These are phyloP conservation scores for Pseudomyrmex pallidus DNA, from an alignment of 1,140 invertebrate species.

Conservation along the genomic window DNA sequence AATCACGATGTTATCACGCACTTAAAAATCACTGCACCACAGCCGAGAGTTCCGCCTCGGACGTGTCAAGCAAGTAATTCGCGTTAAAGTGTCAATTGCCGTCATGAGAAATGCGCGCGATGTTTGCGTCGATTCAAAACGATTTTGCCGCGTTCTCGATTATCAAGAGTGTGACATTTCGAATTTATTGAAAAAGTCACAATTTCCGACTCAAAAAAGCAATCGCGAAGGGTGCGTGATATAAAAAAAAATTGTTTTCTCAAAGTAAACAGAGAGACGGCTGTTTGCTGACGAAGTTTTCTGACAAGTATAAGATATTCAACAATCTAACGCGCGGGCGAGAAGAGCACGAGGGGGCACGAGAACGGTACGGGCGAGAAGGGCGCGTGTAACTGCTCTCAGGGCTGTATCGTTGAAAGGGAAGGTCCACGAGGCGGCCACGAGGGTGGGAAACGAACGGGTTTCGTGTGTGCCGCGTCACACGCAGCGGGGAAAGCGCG, in stretches of 20 bases:
- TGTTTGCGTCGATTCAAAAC: not conserved
- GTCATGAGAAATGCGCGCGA: not conserved
- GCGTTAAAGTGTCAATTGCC: not conserved
- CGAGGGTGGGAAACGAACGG: conserved; percentile 73
- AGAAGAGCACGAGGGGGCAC: conserved; percentile 42
- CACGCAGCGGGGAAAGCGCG: conserved; percentile 39
- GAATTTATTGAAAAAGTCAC: not conserved
- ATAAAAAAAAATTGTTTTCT: not conserved
- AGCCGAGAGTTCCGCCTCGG: not conserved
- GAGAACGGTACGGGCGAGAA: conserved; percentile 58
- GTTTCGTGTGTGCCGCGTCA: conserved; percentile 62
- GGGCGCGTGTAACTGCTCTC: conserved; percentile 70
- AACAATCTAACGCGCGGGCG: conserved; percentile 10
- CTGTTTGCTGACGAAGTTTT: not conserved
- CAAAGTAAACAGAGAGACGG: not conserved
- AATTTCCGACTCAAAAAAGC: not conserved
- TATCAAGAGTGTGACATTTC: not conserved
- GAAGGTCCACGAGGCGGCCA: conserved; percentile 79
- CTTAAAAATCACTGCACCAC: conserved; percentile 24
- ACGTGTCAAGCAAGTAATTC: not conserved
- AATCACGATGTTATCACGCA: conserved; percentile 26
- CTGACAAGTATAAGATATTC: conserved; percentile 36
- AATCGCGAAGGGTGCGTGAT: not conserved
- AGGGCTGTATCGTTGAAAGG: conserved; percentile 70
- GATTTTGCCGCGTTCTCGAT: not conserved